phyloP scores from a whole-genome alignment of 2,797 vertebrate species.

The Protonibea diacanthus region DNA sequence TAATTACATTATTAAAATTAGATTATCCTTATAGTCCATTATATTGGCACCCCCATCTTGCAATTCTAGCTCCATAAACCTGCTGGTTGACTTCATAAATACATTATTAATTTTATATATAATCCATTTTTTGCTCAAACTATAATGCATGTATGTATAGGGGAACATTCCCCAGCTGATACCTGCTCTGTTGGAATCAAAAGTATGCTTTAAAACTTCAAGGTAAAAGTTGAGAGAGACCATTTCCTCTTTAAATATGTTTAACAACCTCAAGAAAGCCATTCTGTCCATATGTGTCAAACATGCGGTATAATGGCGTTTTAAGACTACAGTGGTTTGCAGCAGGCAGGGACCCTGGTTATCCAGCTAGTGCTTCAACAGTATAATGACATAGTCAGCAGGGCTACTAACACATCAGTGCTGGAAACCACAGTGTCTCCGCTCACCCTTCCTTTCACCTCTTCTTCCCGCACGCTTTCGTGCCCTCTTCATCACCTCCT shows the following conservation, averaged over 20 bases:
- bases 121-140: not conserved
- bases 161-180: not conserved
- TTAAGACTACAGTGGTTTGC: conserved; percentile 45
- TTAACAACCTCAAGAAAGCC: conserved; percentile 35
- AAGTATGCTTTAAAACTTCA: conserved; percentile 1
- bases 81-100: not conserved
- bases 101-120: not conserved
- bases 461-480: conserved; percentile 70
- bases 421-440: conserved; percentile 80
- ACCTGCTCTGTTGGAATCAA: conserved; percentile 11
- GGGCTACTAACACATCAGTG: conserved; percentile 90
- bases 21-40: not conserved
- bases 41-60: not conserved
- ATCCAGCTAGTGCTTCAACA: conserved; percentile 51
- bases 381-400: conserved; percentile 85
- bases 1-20: too few species aligned
- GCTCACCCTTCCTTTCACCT: conserved; percentile 81
- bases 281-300: conserved; percentile 51
- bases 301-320: conserved; percentile 34
- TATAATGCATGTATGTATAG: not conserved
- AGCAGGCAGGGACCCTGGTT: conserved; percentile 57
- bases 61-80: not conserved
- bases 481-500: conserved; percentile 77
- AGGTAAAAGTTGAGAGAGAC: conserved; percentile 13
- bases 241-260: conserved; percentile 20